Base-by-base conservation (phyloP, 2,888 invertebrate species). In the Meiosimyza platycephala region DNA sequence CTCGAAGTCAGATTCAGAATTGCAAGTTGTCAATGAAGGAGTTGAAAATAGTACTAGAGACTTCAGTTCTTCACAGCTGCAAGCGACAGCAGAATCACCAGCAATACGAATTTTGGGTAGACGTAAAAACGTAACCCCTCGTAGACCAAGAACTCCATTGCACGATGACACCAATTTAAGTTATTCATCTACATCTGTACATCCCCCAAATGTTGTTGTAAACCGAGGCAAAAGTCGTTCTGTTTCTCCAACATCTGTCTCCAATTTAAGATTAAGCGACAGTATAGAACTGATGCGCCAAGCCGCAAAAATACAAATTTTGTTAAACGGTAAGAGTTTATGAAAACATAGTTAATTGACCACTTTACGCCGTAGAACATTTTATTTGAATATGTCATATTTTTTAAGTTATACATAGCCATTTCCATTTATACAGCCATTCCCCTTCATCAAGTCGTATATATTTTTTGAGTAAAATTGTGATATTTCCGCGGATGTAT, bases 201-300 rank as follows among this genome's bases (percentile, higher is more conserved):
- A 15, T 59, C 47, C 72, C 5, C 47, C 67, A 57, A 66, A 63
- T 15, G 67, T 73, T 28, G 33, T 69, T 11, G 72, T 62, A 28
- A 59, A 16, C 48, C 68, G 68, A 3, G 68, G 22, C 48, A 68
- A 57, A 22, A 13, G 50, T 6, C 12, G 48, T 11, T 59, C 59
- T 51, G 11, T 18, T 18, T 55, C 1, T 16, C 6, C 40, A 1
- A 40, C 6, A 2, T 9, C 40, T 40, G 9, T 2, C 9, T 40
- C 40, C 40, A 13, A 55, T 9, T 33, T 6, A 22, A 15, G 6
- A 12, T 18, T 15, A 16, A 28, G 18, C 18, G 51, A 33, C 6
- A 60, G 51, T 52, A 60, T 69, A 2, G 51, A 60, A 50, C n/a
- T 33, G 11, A 60, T 60, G 12, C 60, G 69, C 15, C n/a, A 33